These are phyloP conservation scores for Brachionus rotundiformis DNA, from an alignment of 1,140 invertebrate species.

Conservation along the genomic window DNA sequence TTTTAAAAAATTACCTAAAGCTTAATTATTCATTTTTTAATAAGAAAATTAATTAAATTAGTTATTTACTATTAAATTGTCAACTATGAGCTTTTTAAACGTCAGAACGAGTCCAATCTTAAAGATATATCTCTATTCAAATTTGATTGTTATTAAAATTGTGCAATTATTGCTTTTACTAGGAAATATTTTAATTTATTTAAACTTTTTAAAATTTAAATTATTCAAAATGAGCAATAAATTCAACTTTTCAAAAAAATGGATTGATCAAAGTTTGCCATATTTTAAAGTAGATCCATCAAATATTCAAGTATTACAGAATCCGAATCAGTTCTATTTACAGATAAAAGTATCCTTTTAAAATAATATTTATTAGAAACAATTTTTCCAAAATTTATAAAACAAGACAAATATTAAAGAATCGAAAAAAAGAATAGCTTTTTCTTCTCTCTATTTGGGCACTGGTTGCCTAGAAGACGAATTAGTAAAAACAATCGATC, in stretches of 20 bases:
- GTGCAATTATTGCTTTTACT: too few species aligned
- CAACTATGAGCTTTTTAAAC: too few species aligned
- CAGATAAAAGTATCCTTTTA: constrained; percentile 55
- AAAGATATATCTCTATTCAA: too few species aligned
- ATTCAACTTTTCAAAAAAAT: not conserved
- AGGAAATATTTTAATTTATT: too few species aligned
- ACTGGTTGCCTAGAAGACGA: constrained; percentile 80
- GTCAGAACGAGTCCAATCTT: too few species aligned
- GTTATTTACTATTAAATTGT: too few species aligned
- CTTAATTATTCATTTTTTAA: too few species aligned
- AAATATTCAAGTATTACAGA: constrained; percentile 56
- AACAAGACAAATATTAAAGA: constrained; percentile 70
- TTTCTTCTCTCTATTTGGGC: constrained; percentile 90
- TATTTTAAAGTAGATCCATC: not conserved
- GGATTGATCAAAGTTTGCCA: constrained; percentile 6
- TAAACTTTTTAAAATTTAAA: not conserved
- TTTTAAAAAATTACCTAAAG: too few species aligned
- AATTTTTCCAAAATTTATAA: not conserved
- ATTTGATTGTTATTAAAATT: too few species aligned
- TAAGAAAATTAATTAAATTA: too few species aligned
- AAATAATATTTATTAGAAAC: not conserved
- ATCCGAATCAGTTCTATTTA: constrained; percentile 62
- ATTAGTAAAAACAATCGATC: constrained; percentile 66
- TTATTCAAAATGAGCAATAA: not conserved
- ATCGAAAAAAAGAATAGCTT: constrained; percentile 76